phyloP scores from a whole-genome alignment of 2,888 invertebrate species.

The Clunio marinus region DNA sequence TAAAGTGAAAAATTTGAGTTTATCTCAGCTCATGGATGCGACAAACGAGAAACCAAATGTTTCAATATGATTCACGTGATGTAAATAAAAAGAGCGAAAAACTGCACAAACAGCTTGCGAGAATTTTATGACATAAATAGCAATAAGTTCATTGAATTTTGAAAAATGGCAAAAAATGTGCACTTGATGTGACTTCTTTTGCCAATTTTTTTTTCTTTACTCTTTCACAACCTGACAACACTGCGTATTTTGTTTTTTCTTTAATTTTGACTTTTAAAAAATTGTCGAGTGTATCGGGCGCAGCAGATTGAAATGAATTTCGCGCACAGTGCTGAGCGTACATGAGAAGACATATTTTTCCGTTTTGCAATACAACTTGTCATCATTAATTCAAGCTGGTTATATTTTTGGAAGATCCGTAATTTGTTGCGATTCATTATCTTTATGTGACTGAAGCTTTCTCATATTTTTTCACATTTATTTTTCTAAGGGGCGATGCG shows the following conservation, averaged over 20 bases:
- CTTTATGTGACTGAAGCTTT: constrained; percentile 13
- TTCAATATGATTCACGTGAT: constrained; percentile 36
- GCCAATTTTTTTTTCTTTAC: not conserved
- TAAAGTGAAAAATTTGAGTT: not conserved
- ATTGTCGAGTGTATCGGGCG: not conserved
- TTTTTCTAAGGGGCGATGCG: not conserved
- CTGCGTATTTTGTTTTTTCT: not conserved
- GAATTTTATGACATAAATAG: constrained; percentile 36
- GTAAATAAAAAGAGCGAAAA: constrained; percentile 1
- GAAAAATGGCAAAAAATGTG: constrained; percentile 25
- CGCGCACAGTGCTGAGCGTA: not conserved
- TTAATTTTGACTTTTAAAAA: not conserved
- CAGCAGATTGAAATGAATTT: not conserved
- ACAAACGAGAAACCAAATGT: not conserved
- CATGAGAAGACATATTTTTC: not conserved
- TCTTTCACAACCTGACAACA: not conserved
- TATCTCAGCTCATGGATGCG: not conserved
- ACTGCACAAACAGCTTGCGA: not conserved
- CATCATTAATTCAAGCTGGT: constrained; percentile 26
- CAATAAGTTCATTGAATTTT: constrained; percentile 36
- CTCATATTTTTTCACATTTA: not conserved
- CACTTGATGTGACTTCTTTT: not conserved
- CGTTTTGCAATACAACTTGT: constrained; percentile 17
- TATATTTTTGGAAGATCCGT: constrained; percentile 20
- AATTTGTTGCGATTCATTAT: constrained; percentile 21